A percentile compares a stretch with the other conserved stretches of the same genome.
Conservation (phyloP, 2,888 invertebrate species). For the Osmoderma eremita region DNA sequence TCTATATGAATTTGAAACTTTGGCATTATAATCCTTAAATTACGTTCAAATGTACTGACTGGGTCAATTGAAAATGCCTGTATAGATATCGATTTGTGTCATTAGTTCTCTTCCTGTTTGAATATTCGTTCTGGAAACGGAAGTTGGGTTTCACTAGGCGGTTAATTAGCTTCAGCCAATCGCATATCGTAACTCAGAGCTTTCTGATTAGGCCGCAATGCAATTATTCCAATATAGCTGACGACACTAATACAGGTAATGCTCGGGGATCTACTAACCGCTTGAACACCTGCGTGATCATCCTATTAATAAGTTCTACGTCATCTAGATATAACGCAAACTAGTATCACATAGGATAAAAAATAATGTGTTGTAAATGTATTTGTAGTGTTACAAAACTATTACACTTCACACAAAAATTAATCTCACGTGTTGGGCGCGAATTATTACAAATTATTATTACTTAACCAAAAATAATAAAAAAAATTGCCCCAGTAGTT, state of each 20-base stretch:
- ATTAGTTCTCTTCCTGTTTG: slow-evolving; percentile 2
- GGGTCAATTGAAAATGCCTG: no score
- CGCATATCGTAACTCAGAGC: slow-evolving; percentile 16
- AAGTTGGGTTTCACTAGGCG: slow-evolving; percentile 5
- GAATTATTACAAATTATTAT: no score
- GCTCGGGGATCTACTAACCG: slow-evolving; percentile 6
- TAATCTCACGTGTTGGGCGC: no score
- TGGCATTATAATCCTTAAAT: no score
- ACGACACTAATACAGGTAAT: slow-evolving; percentile 25
- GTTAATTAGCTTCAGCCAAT: slow-evolving; percentile 20
- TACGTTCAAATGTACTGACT: no score
- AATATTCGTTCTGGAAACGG: slow-evolving; percentile 3
- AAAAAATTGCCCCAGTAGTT: no score
- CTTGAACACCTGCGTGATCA: neutral
- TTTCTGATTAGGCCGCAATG: slow-evolving; percentile 25
- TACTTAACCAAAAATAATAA: no score
- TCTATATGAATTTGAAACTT: no score
- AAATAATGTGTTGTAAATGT: no score
- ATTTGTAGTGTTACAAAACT: no score
- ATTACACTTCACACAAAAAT: no score
- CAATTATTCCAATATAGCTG: slow-evolving; percentile 23
- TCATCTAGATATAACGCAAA: neutral
- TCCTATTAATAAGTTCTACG: slow-evolving; percentile 1
- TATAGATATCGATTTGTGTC: neutral
- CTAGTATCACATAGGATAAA: neutral